Evolutionary conservation across 2,888 invertebrate genomes (phyloP).

Genomic region (Lithophane socia): DNA sequence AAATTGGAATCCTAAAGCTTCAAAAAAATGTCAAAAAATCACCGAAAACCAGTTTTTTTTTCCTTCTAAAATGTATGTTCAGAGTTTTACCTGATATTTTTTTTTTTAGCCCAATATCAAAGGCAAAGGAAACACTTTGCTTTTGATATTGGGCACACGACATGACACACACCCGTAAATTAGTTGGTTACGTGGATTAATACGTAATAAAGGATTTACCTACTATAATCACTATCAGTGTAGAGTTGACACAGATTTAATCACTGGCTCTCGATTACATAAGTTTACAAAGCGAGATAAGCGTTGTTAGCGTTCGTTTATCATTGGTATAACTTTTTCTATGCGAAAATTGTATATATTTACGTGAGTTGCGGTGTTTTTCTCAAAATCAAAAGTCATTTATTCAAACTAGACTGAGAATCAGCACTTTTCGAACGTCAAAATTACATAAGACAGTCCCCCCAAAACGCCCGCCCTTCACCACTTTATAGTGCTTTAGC

Average conservation of each 20-base stretch:
- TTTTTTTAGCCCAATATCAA: too few relatives aligned
- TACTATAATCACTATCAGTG: not conserved
- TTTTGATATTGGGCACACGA: not conserved
- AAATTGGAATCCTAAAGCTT: too few relatives aligned
- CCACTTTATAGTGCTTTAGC: too few relatives aligned
- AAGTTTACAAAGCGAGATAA: constrained; percentile 41
- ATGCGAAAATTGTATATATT: not conserved
- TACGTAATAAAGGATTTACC: not conserved
- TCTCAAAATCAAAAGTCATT: not conserved
- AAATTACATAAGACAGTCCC: too few relatives aligned
- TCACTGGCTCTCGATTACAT: constrained; percentile 20
- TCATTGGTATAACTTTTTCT: constrained; percentile 21
- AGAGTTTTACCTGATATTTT: too few relatives aligned
- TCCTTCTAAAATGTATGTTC: too few relatives aligned
- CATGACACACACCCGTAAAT: not conserved
- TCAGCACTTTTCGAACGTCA: too few relatives aligned
- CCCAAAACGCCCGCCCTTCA: too few relatives aligned
- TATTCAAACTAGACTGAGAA: too few relatives aligned
- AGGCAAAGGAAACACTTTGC: too few relatives aligned
- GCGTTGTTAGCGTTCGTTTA: constrained; percentile 16
- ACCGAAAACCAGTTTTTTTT: too few relatives aligned
- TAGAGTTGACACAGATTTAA: constrained; percentile 41
- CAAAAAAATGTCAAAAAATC: too few relatives aligned
- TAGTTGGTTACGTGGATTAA: constrained; percentile 6
- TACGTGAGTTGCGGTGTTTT: constrained; percentile 10